Evolutionary conservation across 2,888 invertebrate genomes (phyloP).

Genomic region (Nasonia oneida): DNA sequence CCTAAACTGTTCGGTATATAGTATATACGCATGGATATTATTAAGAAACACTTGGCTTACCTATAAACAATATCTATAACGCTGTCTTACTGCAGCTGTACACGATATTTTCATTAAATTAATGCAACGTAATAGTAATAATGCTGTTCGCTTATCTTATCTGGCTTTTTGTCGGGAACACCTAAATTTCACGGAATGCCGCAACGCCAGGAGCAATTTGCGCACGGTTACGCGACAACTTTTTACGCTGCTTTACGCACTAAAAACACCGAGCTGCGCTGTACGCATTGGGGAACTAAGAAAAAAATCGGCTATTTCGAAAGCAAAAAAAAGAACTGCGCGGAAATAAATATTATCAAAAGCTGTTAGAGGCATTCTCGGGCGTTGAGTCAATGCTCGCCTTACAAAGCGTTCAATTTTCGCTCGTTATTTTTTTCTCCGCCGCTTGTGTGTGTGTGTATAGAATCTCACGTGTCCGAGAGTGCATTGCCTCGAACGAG

Average conservation of each 20-base stretch:
- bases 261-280: background rate
- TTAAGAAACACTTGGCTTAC: background rate
- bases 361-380: constrained; percentile 27
- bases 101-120: constrained; percentile 40
- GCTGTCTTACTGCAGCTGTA: background rate
- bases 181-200: constrained; percentile 17
- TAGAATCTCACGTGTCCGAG: constrained; percentile 8
- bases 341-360: background rate
- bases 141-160: constrained; percentile 22
- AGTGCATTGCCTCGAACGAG: constrained; percentile 21
- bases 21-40: background rate
- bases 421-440: constrained; percentile 21
- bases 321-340: background rate
- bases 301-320: background rate
- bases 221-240: background rate
- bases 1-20: background rate
- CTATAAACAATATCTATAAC: background rate
- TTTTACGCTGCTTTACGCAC: background rate
- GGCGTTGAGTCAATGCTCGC: constrained; percentile 43
- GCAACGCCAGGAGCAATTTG: background rate
- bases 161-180: constrained; percentile 3
- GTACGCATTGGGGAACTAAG: background rate
- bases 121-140: constrained; percentile 17
- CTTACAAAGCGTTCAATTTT: constrained; percentile 12
- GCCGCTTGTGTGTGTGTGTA: background rate